phyloP scores from a whole-genome alignment of 2,797 vertebrate species.

The Sebastes oblongus region DNA sequence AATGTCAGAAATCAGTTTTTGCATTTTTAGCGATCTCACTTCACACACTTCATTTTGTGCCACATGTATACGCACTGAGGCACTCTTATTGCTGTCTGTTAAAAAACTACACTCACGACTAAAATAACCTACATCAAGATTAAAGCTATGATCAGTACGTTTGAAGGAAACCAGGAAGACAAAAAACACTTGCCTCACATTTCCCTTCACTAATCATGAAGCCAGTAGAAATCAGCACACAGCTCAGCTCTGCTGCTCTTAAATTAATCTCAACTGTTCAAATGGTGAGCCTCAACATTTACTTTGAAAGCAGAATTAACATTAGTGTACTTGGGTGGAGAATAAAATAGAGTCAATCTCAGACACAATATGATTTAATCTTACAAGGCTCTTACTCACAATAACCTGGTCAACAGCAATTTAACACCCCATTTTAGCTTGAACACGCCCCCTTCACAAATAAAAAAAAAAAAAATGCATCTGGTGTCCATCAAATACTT shows the following conservation, averaged over 20 bases:
- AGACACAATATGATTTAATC: neutral
- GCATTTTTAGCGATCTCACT: conserved; percentile 12
- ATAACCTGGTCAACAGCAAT: neutral
- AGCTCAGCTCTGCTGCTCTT: neutral
- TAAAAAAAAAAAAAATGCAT: neutral
- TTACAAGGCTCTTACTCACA: neutral
- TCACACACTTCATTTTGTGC: conserved; percentile 40
- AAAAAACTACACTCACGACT: conserved; percentile 24
- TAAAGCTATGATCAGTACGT: conserved; percentile 54
- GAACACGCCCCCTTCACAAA: neutral
- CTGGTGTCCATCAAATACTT: neutral
- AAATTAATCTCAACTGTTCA: neutral
- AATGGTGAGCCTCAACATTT: neutral
- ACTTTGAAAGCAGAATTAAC: neutral
- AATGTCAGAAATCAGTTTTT: neutral
- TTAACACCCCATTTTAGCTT: neutral
- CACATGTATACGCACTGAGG: conserved; percentile 31
- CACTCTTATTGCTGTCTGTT: conserved; percentile 61
- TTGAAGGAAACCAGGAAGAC: conserved; percentile 27
- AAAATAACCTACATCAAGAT: conserved; percentile 17
- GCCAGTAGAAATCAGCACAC: neutral
- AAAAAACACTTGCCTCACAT: conserved; percentile 13
- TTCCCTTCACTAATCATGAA: neutral
- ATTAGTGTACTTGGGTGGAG: neutral
- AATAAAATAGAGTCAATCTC: neutral